Base-by-base conservation (phyloP, 2,888 invertebrate genomes). In the Drosophila bunnanda region DNA sequence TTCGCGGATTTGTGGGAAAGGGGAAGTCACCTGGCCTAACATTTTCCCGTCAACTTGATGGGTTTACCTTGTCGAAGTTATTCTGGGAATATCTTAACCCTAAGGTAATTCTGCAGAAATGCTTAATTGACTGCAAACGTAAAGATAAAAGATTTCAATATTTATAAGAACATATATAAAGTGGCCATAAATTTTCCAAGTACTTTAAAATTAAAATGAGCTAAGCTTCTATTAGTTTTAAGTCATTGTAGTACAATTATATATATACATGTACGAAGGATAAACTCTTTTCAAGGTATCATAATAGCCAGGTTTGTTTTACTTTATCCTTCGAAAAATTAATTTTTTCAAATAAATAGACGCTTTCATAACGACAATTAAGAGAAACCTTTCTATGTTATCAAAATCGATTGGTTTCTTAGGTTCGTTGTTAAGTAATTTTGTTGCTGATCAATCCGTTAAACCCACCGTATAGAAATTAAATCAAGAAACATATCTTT, bases 21-120 rank as follows among this genome's bases (percentile, higher is more conserved):
- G 9, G 2, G 25, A 22, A 25, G 68, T 38, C 68, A 66, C 38
- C 68, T 66, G 43, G 55, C 38, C 38, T 34, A n/a, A 39, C 44
- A 66, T 68, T 32, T 66, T n/a, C 12, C 9, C 44, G 34, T 56
- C 67, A 48, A 13, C 20, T 28, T 39, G 28, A 34, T 20, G 46
- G 6, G 5, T 6, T 2, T 20, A 4, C 17, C 17, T 17, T n/a
- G 28, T 17, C 13, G 8, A 17, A 30, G 12, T 7, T 17, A 13
- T 9, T 25, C 5, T 9, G 44, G 5, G 44, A 25, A 46, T n/a
- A n/a, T 2, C 5, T 9, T 8, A 2, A 2, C 2, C 30, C 4
- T 20, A 2, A 8, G n/a, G 17, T 3, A 6, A 17, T 46, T 28
- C n/a, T 12, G 3, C 3, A 17, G 8, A 34, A 10, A 34, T 15